These are phyloP conservation scores for Xanthorhoe spadicearia DNA, from an alignment of 2,888 invertebrate species.

Conservation along the genomic window DNA sequence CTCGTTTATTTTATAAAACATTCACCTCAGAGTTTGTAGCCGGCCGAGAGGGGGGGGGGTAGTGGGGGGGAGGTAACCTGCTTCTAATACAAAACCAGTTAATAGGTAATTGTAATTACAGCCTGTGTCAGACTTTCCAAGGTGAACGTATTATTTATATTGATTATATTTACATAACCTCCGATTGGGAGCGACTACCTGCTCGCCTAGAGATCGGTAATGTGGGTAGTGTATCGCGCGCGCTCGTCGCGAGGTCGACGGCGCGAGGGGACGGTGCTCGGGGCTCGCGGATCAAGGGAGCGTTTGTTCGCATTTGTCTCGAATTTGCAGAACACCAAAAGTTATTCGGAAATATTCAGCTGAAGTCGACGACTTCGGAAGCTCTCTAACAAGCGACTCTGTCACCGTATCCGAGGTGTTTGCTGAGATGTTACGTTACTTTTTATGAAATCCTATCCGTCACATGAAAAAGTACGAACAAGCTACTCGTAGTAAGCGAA, in stretches of 20 bases:
- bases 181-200: background rate
- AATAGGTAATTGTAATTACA: background rate
- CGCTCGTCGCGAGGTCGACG: background rate
- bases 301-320: constrained; percentile 13
- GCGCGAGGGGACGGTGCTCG: background rate
- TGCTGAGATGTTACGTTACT: background rate
- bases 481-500: no score
- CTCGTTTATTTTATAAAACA: background rate
- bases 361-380: background rate
- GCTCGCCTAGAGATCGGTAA: background rate
- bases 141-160: background rate
- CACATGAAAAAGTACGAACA: background rate
- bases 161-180: background rate
- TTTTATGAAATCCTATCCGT: background rate
- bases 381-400: background rate
- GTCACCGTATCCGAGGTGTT: background rate
- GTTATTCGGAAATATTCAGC: background rate
- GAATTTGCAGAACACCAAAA: constrained; percentile 5
- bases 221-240: background rate
- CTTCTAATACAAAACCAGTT: background rate
- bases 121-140: background rate
- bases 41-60: background rate
- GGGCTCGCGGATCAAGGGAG: constrained; percentile 1
- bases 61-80: background rate
- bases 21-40: background rate